Base-by-base conservation (phyloP, 2,888 invertebrate species). In the Oscheius onirici region DNA sequence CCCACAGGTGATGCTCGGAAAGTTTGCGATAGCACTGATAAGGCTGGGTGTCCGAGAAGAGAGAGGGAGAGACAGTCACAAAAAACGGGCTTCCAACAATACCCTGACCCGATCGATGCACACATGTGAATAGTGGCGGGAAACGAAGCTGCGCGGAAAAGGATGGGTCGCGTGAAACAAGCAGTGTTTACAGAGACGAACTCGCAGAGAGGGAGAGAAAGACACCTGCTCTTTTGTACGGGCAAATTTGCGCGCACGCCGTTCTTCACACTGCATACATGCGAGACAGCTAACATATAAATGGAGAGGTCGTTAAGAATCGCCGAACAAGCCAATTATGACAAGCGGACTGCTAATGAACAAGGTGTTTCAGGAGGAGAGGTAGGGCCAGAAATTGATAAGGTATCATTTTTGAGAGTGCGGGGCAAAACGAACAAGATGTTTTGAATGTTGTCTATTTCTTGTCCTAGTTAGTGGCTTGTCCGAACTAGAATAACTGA, bases 91-190 rank as follows among this genome's bases (percentile, higher is more conserved):
- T 26, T 58, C 40, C 63, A 63, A 20, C 26, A 46, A 49, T 46
- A 49, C n/a, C n/a, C n/a, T n/a, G n/a, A 34, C 34, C 26, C 46
- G 49, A 63, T 63, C 63, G 63, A 63, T 63, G 49, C 26, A 13
- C 63, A n/a, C 49, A 8, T 34, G 34, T n/a, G 34, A 34, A 34
- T 34, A 34, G 34, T n/a, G n/a, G n/a, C n/a, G 61, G 49, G 63
- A 63, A 46, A 46, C 49, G 13, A 24, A 61, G 61, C 61, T 49
- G 63, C 63, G 63, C 63, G 46, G 46, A 63, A 63, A 26, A 44
- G 43, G 49, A 34, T 63, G 46, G 41, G 40, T 40, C 41, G 63
- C 63, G 63, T 63, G 63, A 63, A 63, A 63, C 63, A 63, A 63
- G 49, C 28, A 20, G 26, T 63, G 10, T 63, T 46, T 49, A 26